Conservation (phyloP, 2,113 vertebrate genomes). For the Helogale parvula region DNA sequence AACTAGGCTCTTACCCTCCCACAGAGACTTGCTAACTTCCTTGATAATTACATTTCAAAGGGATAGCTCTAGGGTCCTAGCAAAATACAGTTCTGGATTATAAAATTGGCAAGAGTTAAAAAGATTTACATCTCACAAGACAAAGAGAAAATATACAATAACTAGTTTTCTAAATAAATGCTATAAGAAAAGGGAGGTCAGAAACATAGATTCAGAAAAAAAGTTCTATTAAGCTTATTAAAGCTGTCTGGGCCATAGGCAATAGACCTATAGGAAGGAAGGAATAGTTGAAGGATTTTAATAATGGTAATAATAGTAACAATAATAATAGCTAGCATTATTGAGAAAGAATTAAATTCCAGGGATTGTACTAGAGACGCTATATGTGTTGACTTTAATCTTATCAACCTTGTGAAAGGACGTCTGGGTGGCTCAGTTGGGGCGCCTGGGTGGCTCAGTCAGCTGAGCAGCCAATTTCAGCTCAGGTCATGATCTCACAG, state of each 20-base stretch:
- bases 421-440: no score
- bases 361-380: background rate
- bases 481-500: no score
- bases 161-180: background rate
- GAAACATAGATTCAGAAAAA: background rate
- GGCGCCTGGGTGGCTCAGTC: no score
- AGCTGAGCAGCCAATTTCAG: no score
- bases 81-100: background rate
- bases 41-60: background rate
- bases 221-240: background rate
- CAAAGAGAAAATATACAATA: background rate
- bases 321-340: background rate
- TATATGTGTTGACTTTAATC: background rate
- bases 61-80: background rate
- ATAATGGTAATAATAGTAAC: background rate
- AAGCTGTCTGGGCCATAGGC: background rate
- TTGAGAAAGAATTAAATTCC: background rate
- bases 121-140: background rate
- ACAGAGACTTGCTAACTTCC: background rate
- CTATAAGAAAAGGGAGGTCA: background rate
- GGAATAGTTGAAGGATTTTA: background rate
- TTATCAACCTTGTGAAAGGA: background rate
- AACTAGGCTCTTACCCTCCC: background rate
- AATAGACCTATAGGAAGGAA: no score
- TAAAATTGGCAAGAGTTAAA: background rate